These are phyloP conservation scores for Xestia xanthographa DNA, from an alignment of 2,888 invertebrate species.

Conservation along the genomic window DNA sequence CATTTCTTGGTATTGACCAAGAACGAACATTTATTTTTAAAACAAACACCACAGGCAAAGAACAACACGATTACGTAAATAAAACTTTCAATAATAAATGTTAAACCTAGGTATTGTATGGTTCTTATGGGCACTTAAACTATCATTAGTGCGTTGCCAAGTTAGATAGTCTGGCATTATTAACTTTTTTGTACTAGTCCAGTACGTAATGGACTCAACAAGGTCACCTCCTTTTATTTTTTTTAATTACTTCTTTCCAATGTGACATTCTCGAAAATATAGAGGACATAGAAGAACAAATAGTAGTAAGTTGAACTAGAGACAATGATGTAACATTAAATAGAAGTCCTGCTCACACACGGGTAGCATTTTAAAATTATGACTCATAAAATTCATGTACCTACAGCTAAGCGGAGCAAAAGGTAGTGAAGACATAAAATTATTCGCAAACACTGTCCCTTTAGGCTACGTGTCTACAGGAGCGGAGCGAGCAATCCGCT, in stretches of 20 bases:
- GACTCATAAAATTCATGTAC: slow-evolving; percentile 27
- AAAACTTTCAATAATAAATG: slow-evolving; percentile 20
- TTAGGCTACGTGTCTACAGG: slow-evolving; percentile 1
- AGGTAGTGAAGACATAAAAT: slow-evolving; percentile 43
- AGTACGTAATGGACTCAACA: neutral
- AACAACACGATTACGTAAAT: neutral
- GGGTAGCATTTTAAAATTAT: slow-evolving; percentile 36
- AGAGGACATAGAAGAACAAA: neutral
- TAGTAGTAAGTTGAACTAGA: neutral
- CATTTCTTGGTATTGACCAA: slow-evolving; percentile 14
- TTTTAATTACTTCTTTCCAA: neutral
- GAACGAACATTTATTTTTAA: slow-evolving; percentile 11
- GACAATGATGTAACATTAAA: slow-evolving; percentile 1
- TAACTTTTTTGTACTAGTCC: too few species aligned
- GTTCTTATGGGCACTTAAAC: slow-evolving; percentile 4
- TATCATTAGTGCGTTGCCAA: slow-evolving; percentile 4
- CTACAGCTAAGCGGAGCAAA: slow-evolving; percentile 24
- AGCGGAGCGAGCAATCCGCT: neutral
- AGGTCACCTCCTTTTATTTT: neutral
- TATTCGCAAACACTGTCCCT: slow-evolving; percentile 32
- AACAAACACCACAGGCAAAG: neutral
- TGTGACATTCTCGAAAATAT: neutral
- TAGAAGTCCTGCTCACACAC: neutral
- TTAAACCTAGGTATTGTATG: neutral
- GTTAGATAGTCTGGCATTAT: neutral